Conservation (phyloP, 92 coral and sea anemone genomes). For the Zoanthus gigantus region DNA sequence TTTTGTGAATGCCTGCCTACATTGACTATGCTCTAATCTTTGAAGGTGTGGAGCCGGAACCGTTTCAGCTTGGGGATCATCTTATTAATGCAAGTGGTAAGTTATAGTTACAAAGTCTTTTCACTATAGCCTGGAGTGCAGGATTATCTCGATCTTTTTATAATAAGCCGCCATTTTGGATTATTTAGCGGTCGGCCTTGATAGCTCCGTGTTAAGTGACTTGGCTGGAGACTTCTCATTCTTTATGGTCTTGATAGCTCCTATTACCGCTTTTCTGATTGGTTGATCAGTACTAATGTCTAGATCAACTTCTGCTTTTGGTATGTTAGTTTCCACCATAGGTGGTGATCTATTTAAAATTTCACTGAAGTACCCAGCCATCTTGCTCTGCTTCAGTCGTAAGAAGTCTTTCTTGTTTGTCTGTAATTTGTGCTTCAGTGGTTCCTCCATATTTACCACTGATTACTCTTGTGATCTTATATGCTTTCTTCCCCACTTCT, state of each 20-base stretch:
- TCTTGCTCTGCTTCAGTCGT: background rate
- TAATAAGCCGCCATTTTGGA: too few species aligned
- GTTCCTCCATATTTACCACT: slow-evolving; percentile 5
- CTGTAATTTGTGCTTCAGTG: background rate
- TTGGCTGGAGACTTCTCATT: background rate
- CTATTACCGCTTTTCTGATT: background rate
- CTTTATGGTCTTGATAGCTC: background rate
- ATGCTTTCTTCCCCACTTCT: slow-evolving; percentile 25
- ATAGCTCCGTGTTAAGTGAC: background rate
- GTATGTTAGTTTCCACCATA: background rate
- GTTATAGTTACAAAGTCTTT: slow-evolving; percentile 1
- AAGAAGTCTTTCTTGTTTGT: background rate
- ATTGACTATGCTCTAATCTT: background rate
- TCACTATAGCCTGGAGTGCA: too few species aligned
- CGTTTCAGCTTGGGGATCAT: slow-evolving; percentile 91
- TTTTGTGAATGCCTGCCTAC: too few species aligned
- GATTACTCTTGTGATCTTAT: slow-evolving; percentile 15
- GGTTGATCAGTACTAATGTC: background rate
- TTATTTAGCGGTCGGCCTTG: too few species aligned
- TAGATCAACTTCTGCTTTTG: background rate
- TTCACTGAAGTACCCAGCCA: too few species aligned
- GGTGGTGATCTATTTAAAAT: too few species aligned
- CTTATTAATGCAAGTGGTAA: slow-evolving; percentile 90
- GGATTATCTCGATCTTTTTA: too few species aligned
- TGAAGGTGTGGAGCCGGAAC: slow-evolving; percentile 94